phyloP scores from a whole-genome alignment of 92 coral and sea anemone genomes.

The Chrysogorgia sp. region DNA sequence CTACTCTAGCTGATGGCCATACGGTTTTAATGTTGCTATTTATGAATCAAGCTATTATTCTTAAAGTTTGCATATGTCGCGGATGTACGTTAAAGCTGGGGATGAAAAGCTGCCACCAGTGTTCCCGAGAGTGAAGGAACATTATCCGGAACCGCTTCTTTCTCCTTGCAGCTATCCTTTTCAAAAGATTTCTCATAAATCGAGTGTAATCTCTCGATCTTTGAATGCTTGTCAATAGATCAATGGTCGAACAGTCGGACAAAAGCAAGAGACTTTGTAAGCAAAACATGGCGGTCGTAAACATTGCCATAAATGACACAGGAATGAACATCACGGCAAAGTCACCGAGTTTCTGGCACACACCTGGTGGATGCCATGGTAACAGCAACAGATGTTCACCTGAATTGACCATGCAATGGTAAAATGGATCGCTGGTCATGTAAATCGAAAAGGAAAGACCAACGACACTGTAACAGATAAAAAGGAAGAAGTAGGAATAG shows the following conservation, averaged over 20 bases:
- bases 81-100: conserved; percentile 65
- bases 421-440: conserved; percentile 77
- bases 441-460: conserved; percentile 81
- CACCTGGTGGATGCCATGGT: conserved; percentile 62
- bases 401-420: conserved; percentile 65
- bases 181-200: conserved; percentile 67
- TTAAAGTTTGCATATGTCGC: conserved; percentile 27
- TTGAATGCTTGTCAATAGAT: conserved; percentile 78
- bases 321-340: conserved; percentile 82
- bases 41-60: conserved; percentile 16
- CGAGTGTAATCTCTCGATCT: conserved; percentile 68
- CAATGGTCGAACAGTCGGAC: conserved; percentile 87
- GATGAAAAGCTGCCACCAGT: conserved; percentile 86
- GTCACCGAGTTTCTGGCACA: conserved; percentile 72
- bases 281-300: conserved; percentile 70
- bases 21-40: neutral
- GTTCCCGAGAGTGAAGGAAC: conserved; percentile 68
- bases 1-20: neutral
- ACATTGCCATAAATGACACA: conserved; percentile 66
- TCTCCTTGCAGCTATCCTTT: conserved; percentile 70
- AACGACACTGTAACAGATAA: conserved; percentile 76
- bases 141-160: conserved; percentile 75
- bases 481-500: conserved; percentile 82
- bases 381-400: conserved; percentile 39
- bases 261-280: conserved; percentile 79